Base-by-base conservation (phyloP, 2,888 invertebrate genomes). In the Cryptocephalus primarius region DNA sequence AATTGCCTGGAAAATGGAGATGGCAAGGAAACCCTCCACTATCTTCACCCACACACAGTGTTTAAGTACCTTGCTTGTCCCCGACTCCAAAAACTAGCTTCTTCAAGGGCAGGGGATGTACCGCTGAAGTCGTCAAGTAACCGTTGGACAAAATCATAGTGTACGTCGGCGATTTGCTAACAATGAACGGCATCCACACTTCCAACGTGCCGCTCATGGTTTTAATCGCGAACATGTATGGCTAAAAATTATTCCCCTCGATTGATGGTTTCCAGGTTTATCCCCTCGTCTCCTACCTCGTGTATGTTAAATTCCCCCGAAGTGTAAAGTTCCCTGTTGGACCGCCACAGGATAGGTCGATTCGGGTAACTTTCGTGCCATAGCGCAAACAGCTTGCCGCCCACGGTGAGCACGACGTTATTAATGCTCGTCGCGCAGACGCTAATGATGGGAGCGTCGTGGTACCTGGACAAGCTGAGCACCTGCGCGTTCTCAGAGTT, bases 141-240 rank as follows among this genome's bases (percentile, higher is more conserved):
- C 56, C 53, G 40, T 61, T 61, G 1, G 61, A 56, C 43, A 60
- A 55, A 12, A 56, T 50, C 43, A 51, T 42, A 0, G 45, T 47
- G 32, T 41, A 49, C 4, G 52, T 38, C 1, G 61, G 59, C 52
- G 79, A 76, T 55, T 88, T 82, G 53, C 82, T 83, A 61, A 78
- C 76, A 42, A 79, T 70, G 47, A 84, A 67, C 47, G 91, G 70
- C 70, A 89, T 85, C 91, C 91, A 92, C 9, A 82, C 79, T 68
- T 91, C 89, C 1, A 54, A 44, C n/a, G 52, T 43, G 1, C 60
- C 60, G 31, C 49, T 54, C 10, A 54, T 44, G 1, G 56, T 43
- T 33, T 55, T 53, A 8, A 50, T 47, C 9, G 51, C 47, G 22
- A 58, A 52, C 40, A 46, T 46, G 43, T 48, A 57, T 8, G 56